A percentile compares a stretch with the other conserved stretches of the same genome.
Evolutionary conservation across 2,113 vertebrate genomes (phyloP).

Genomic region (Sigmodon hispidus): DNA sequence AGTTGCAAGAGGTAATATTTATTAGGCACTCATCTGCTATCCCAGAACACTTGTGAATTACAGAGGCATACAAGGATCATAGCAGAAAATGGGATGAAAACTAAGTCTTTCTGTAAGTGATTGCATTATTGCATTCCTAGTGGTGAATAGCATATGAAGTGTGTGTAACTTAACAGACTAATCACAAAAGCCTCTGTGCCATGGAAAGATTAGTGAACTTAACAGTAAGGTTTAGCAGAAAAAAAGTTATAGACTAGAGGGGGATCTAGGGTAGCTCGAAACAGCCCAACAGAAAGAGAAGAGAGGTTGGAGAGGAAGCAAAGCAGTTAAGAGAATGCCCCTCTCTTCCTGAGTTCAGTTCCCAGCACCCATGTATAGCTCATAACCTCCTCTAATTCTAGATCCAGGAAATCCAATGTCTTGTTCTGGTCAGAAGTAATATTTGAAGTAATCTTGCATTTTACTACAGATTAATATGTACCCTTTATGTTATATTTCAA

Average conservation of each 20-base stretch:
- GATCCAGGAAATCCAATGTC: too few species aligned
- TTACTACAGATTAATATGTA: background rate
- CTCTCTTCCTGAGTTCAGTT: background rate
- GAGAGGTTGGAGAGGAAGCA: background rate
- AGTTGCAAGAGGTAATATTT: conserved; percentile 59
- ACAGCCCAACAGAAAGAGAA: background rate
- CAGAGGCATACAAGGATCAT: background rate
- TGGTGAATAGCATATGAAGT: background rate
- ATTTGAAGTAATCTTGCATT: background rate
- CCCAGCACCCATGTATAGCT: background rate
- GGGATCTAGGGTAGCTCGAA: background rate
- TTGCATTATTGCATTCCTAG: background rate
- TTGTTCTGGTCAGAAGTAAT: background rate
- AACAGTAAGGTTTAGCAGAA: background rate
- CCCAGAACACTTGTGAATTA: conserved; percentile 53
- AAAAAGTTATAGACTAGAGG: background rate
- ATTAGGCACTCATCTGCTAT: conserved; percentile 53
- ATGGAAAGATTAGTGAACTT: background rate
- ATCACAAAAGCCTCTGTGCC: conserved; percentile 4
- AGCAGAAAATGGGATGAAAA: conserved; percentile 32
- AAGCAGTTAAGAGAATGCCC: background rate
- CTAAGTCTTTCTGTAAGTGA: conserved; percentile 36
- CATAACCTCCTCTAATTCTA: background rate
- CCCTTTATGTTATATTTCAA: background rate
- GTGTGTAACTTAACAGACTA: background rate